Conservation (phyloP, 2,113 vertebrate species). For the Dolichotis patagonum region DNA sequence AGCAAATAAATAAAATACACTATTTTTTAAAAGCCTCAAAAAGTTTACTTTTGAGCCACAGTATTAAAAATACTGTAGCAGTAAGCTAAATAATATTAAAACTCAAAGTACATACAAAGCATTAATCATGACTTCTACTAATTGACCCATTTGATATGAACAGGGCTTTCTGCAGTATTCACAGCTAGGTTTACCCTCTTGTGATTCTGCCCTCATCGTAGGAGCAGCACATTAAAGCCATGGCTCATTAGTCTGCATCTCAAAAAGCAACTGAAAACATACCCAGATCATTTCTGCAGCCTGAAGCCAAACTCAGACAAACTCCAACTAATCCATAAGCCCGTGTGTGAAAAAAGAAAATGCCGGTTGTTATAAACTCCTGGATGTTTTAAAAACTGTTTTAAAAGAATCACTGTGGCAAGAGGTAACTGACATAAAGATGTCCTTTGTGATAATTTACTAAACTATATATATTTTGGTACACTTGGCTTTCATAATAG, state of each 20-base stretch:
- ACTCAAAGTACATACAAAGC: background rate
- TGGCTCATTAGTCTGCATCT: background rate
- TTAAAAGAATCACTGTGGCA: background rate
- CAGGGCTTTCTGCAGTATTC: background rate
- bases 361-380: background rate
- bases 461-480: no score
- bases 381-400: background rate
- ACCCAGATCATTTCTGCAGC: slow-evolving; percentile 5
- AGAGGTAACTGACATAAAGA: slow-evolving; percentile 2
- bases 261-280: background rate
- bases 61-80: slow-evolving; percentile 5
- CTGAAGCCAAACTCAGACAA: background rate
- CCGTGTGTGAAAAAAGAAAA: background rate
- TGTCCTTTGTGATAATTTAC: slow-evolving; percentile 1
- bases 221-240: background rate
- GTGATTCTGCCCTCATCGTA: background rate
- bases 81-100: slow-evolving; percentile 17
- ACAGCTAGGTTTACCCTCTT: background rate
- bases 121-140: background rate
- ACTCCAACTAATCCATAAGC: background rate
- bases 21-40: background rate
- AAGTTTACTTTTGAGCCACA: background rate
- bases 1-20: background rate
- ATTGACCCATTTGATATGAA: background rate
- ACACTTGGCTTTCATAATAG: no score